Conservation (phyloP, 2,113 vertebrate genomes). For the Piprites chloris region DNA sequence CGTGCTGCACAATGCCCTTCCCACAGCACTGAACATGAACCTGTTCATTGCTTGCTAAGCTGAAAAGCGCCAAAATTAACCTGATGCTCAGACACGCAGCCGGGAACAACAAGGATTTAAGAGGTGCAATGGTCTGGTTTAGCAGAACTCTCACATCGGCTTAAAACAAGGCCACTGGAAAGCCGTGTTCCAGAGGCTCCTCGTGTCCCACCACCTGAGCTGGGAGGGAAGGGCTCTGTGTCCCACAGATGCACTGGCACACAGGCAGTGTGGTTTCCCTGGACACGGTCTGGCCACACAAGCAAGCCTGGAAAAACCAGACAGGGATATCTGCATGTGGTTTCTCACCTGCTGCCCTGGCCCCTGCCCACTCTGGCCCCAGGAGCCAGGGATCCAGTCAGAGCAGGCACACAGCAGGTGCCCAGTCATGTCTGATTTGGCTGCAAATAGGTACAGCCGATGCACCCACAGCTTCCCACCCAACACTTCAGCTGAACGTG, state of each 20-base stretch:
- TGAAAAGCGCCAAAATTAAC: slow-evolving; percentile 60
- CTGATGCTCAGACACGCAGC: slow-evolving; percentile 27
- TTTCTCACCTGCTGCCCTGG: not conserved
- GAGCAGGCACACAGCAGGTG: fast-evolving
- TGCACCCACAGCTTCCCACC: not conserved
- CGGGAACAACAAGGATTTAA: not conserved
- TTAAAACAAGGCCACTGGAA: not conserved
- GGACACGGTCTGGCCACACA: not conserved
- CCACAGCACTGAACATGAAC: not conserved
- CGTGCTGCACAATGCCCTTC: not conserved
- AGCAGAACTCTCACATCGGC: not conserved
- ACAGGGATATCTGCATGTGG: fast-evolving
- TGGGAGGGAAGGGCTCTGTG: not conserved
- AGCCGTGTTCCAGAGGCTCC: fast-evolving
- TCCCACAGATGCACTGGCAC: too few relatives aligned
- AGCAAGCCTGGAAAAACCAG: not conserved
- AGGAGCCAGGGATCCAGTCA: not conserved
- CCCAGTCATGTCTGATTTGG: fast-evolving
- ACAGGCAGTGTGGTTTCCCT: fast-evolving
- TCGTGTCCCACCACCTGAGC: fast-evolving
- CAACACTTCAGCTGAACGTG: not conserved
- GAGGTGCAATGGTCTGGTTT: not conserved
- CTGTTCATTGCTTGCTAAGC: slow-evolving; percentile 50
- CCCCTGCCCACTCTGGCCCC: not conserved
- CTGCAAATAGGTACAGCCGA: not conserved